phyloP scores from a whole-genome alignment of 2,888 invertebrate genomes.

The Hypsopygia costalis region DNA sequence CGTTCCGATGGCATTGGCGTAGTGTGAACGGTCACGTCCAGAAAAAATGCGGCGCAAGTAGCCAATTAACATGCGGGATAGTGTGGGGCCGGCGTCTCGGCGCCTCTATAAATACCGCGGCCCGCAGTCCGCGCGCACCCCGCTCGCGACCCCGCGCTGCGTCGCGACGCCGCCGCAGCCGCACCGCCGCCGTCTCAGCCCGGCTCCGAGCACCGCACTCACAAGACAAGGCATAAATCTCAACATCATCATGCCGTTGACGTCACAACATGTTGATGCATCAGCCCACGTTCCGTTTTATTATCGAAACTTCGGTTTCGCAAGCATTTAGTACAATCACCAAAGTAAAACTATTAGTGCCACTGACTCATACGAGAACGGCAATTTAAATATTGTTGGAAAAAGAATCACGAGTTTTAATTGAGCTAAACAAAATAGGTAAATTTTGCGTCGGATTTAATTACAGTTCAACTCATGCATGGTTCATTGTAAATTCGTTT shows the following conservation, averaged over 20 bases:
- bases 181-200: conserved; percentile 46
- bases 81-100: conserved; percentile 69
- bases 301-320: conserved; percentile 25
- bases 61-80: conserved; percentile 73
- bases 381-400: background rate
- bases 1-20: conserved; percentile 62
- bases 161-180: conserved; percentile 32
- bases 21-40: conserved; percentile 60
- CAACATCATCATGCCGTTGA: conserved; percentile 38
- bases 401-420: too few relatives aligned
- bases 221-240: conserved; percentile 46
- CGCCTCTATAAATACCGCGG: conserved; percentile 70
- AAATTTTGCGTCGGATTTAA: too few relatives aligned
- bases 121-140: conserved; percentile 31
- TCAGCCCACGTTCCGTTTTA: conserved; percentile 39
- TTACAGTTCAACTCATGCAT: too few relatives aligned
- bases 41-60: conserved; percentile 72
- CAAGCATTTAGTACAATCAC: conserved; percentile 23
- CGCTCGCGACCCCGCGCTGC: conserved; percentile 23
- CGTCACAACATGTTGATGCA: conserved; percentile 38
- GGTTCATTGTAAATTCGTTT: too few relatives aligned
- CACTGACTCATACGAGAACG: background rate
- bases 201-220: conserved; percentile 39
- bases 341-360: conserved; percentile 23
- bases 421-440: too few relatives aligned